Base-by-base conservation (phyloP, 2,113 vertebrate genomes). In the Hemichromis elongatus region DNA sequence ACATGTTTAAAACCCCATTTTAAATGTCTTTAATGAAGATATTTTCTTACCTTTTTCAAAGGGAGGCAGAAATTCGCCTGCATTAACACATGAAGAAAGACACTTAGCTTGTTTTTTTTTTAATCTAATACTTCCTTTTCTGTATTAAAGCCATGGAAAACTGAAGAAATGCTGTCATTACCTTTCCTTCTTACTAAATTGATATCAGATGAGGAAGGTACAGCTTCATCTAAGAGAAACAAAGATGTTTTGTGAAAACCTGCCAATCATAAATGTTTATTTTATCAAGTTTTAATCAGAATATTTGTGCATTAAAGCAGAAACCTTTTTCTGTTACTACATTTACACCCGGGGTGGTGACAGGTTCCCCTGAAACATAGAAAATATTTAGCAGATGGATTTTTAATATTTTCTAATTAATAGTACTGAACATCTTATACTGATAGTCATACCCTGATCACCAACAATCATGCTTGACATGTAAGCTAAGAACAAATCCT, bases 61-160 rank as follows among this genome's bases (percentile, higher is more conserved):
- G 18, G 95, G 90, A 80, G 96, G 96, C 59, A 96, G 83, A 92
- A 96, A 96, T 93, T 95, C 85, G 52, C 95, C 96, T 96, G 21
- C 4, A 85, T 57, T 81, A 80, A 73, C 19, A 56, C 21, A 66
- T 42, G 18, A 55, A 19, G 1, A 40, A 40, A 78, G 5, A 77
- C 1, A 47, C 50, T 42, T 24, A 53, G 30, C 5, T 55, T 56
- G 13, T n/a, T n/a, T 40, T 73, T 63, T 56, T 52, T 61, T 21
- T 3, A 50, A 75, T 7, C 5, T 14, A n/a, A 42, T 5, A 5
- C n/a, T 21, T 6, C 24, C 18, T 12, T 79, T 16, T 30, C 8
- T 26, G 4, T 30, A 3, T 53, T 18, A 16, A 16, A 61, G 50
- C 18, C 21, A 40, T 19, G 4, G 50, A 68, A 70, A n/a, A 16